These are phyloP conservation scores for Daphoenositta chrysoptera DNA, from an alignment of 2,113 vertebrate genomes.

Conservation along the genomic window DNA sequence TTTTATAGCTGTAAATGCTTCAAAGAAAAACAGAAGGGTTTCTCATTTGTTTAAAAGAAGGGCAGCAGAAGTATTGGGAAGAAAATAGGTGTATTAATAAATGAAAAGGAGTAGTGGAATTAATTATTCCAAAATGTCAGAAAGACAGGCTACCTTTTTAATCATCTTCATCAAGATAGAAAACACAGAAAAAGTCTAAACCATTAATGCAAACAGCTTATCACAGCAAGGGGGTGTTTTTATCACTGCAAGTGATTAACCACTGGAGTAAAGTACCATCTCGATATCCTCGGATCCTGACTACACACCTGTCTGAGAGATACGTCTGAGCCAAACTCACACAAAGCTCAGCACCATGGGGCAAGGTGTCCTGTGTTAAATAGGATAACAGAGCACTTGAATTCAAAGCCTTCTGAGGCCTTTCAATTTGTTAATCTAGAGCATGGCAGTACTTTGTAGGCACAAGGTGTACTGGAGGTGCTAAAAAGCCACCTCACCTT, in stretches of 20 bases:
- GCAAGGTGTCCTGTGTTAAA: background rate
- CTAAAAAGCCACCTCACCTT: background rate
- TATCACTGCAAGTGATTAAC: background rate
- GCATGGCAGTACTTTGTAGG: background rate
- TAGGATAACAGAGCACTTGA: accelerated
- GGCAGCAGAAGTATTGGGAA: background rate
- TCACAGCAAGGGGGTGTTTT: background rate
- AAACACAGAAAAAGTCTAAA: background rate
- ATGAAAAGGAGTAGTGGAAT: background rate
- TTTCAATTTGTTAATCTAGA: background rate
- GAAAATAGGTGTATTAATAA: background rate
- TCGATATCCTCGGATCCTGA: background rate
- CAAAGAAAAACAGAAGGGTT: background rate
- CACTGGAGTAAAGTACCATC: background rate
- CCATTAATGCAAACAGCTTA: background rate
- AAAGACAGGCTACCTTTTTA: background rate
- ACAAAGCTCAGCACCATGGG: background rate
- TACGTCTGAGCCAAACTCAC: background rate
- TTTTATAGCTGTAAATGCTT: background rate
- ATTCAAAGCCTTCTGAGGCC: background rate
- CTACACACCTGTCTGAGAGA: background rate
- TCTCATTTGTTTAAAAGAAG: background rate
- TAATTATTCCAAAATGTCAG: background rate
- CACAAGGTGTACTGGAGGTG: background rate
- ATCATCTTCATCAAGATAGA: background rate